Evolutionary conservation across 2,888 invertebrate genomes (phyloP).

Genomic region (Creontiades dilutus): DNA sequence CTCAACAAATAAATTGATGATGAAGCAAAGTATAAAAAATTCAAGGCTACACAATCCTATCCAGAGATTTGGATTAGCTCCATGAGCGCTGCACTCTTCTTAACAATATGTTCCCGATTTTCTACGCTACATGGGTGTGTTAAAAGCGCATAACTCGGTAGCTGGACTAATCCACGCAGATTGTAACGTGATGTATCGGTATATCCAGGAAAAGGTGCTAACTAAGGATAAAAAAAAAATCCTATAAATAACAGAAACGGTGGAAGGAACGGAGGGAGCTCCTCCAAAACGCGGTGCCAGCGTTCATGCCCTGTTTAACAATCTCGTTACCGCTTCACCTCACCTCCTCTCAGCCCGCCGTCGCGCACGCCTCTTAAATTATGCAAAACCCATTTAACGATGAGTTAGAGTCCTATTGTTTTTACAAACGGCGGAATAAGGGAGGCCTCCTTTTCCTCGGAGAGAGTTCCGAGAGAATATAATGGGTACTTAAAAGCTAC

Average conservation of each 20-base stretch:
- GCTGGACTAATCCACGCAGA: no score
- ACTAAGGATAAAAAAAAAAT: neutral
- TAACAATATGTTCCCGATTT: no score
- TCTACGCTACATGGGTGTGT: no score
- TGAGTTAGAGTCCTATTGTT: conserved; percentile 67
- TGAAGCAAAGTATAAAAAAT: no score
- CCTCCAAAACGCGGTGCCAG: neutral
- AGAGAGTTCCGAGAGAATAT: neutral
- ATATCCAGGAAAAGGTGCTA: neutral
- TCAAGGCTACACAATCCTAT: no score
- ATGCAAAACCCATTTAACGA: conserved; percentile 68
- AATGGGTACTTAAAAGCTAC: neutral
- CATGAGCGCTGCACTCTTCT: no score
- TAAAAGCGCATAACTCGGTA: no score
- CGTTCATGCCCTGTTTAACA: conserved; percentile 48
- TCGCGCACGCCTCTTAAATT: conserved; percentile 55
- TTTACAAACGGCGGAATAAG: conserved; percentile 24
- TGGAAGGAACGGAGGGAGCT: neutral
- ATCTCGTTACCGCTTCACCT: conserved; percentile 47
- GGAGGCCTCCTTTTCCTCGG: neutral
- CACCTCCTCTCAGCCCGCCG: neutral
- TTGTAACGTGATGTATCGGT: neutral
- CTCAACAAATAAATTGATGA: no score
- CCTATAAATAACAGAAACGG: neutral
- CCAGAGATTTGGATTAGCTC: no score